These are phyloP conservation scores for Macrophya alboannulata DNA, from an alignment of 2,888 invertebrate species.

Conservation along the genomic window DNA sequence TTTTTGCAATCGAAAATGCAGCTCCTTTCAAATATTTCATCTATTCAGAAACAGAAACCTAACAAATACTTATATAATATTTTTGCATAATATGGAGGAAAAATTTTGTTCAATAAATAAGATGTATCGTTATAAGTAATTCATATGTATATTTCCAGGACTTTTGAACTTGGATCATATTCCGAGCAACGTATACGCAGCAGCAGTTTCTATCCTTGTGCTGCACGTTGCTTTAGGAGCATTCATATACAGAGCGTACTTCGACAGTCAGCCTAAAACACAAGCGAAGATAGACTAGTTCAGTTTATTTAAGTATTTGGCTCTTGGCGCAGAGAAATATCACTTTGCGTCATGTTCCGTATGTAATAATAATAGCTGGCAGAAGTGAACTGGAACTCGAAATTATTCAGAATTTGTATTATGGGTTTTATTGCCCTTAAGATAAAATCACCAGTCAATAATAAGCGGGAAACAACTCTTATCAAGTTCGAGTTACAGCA, in stretches of 20 bases:
- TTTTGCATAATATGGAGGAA: not conserved
- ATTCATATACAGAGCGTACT: slow-evolving; percentile 91
- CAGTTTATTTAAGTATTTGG: not conserved
- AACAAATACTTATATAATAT: not conserved
- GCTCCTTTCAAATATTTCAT: not conserved
- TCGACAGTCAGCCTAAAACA: slow-evolving; percentile 76
- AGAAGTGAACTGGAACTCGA: not conserved
- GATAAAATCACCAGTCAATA: not conserved
- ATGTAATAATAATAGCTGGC: not conserved
- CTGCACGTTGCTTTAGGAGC: slow-evolving; percentile 90
- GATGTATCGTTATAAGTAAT: not conserved
- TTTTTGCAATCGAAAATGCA: not conserved
- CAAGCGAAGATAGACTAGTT: slow-evolving; percentile 71
- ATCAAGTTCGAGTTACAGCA: not conserved
- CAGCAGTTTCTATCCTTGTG: slow-evolving; percentile 88
- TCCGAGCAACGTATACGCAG: slow-evolving; percentile 90
- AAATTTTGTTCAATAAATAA: not conserved
- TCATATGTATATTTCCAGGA: slow-evolving; percentile 76
- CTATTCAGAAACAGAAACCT: not conserved
- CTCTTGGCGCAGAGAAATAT: not conserved
- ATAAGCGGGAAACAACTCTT: not conserved
- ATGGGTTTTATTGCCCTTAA: not conserved
- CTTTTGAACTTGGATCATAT: slow-evolving; percentile 81
- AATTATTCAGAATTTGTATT: not conserved
- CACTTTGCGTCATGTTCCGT: not conserved